Conservation (phyloP, 2,888 invertebrate genomes). For the Pomacea canaliculata region DNA sequence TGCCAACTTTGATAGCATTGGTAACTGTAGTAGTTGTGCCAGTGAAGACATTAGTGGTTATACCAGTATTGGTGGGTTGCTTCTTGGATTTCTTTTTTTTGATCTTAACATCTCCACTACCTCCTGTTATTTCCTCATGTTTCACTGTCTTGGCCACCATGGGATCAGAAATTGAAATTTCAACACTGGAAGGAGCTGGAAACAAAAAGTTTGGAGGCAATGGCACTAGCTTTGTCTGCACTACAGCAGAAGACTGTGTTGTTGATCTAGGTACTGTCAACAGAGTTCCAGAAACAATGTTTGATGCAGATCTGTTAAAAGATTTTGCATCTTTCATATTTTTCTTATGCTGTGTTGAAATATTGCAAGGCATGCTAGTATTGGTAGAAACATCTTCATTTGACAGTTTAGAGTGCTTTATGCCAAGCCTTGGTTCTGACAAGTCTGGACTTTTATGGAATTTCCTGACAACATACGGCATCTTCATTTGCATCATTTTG, state of each 20-base stretch:
- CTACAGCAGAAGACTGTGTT: not conserved
- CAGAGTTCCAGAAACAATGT: not conserved
- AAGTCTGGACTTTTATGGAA: not conserved
- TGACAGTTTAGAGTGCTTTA: not conserved
- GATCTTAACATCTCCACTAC: not conserved
- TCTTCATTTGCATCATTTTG: not conserved
- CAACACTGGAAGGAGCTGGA: slow-evolving; percentile 3
- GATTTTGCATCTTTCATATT: not conserved
- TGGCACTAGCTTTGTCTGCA: not conserved
- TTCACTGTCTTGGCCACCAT: not conserved
- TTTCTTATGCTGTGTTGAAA: not conserved
- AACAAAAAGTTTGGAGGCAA: slow-evolving; percentile 25
- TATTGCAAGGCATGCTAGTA: no score
- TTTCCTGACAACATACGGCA: not conserved
- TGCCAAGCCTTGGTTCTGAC: not conserved
- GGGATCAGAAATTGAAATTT: not conserved
- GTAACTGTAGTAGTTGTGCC: not conserved
- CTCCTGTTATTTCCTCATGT: not conserved
- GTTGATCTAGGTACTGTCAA: not conserved
- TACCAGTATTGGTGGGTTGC: not conserved
- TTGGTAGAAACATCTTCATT: not conserved
- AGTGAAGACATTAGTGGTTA: not conserved
- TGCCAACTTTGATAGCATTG: not conserved
- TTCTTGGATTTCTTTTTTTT: not conserved
- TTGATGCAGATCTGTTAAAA: not conserved